Percentiles rank a stretch among this genome's conserved stretches.
phyloP scores from a whole-genome alignment of 2,797 vertebrate species.

The Etheostoma nigrum region DNA sequence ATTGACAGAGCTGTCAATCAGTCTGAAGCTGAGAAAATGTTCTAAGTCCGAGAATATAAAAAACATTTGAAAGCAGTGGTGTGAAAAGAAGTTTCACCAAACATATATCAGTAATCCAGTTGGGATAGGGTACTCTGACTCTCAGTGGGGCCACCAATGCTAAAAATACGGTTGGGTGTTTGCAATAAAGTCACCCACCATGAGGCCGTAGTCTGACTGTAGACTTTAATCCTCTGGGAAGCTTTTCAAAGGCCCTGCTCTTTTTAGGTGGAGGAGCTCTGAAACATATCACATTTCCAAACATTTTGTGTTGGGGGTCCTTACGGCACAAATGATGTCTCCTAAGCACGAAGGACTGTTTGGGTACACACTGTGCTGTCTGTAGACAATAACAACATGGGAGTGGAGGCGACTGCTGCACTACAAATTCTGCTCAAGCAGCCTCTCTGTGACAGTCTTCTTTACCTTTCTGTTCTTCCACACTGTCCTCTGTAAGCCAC shows the following conservation, averaged over 20 bases:
- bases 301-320: slow-evolving; percentile 43
- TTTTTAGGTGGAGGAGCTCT: slow-evolving; percentile 25
- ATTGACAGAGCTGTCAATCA: not conserved
- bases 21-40: slow-evolving; percentile 2
- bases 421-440: slow-evolving; percentile 29
- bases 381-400: slow-evolving; percentile 59
- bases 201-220: slow-evolving; percentile 16
- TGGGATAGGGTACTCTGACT: slow-evolving; percentile 7
- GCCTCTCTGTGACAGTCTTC: slow-evolving; percentile 35
- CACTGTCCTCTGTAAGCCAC: slow-evolving; percentile 44
- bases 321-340: slow-evolving; percentile 51
- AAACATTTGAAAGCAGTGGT: slow-evolving; percentile 8
- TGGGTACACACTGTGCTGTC: slow-evolving; percentile 44
- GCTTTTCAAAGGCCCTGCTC: slow-evolving; percentile 38
- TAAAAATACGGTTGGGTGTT: slow-evolving; percentile 45
- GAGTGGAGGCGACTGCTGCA: slow-evolving; percentile 30
- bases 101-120: slow-evolving; percentile 22
- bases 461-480: slow-evolving; percentile 46
- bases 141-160: slow-evolving; percentile 17
- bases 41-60: slow-evolving; percentile 9
- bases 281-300: slow-evolving; percentile 56
- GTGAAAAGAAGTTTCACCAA: slow-evolving; percentile 1
- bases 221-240: slow-evolving; percentile 55
- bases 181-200: slow-evolving; percentile 37
- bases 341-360: slow-evolving; percentile 38